Percentiles rank a stretch among this genome's conserved stretches.
phyloP scores from a whole-genome alignment of 2,888 invertebrate species.

The Chrysolina americana region DNA sequence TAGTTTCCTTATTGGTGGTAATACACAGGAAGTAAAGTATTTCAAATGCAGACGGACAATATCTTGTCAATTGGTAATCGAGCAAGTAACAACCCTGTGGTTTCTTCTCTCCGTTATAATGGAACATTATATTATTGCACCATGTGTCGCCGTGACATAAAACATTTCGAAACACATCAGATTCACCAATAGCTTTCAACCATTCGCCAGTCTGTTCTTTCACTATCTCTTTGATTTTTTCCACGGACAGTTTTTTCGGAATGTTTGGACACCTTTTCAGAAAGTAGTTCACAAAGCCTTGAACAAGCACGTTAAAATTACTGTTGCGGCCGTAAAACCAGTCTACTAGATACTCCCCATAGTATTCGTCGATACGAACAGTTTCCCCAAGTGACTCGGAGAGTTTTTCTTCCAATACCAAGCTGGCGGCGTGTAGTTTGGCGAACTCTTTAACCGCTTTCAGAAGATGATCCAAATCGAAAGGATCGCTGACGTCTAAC shows the following conservation, averaged over 20 bases:
- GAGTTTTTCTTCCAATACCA: not conserved
- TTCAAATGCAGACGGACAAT: not conserved
- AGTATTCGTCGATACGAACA: not conserved
- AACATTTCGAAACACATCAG: not conserved
- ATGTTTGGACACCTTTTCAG: not conserved
- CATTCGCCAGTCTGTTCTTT: not conserved
- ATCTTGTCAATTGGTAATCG: not conserved
- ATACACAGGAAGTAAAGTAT: not conserved
- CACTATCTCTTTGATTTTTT: not conserved
- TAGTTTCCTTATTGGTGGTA: slow-evolving; percentile 20
- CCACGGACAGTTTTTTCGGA: not conserved
- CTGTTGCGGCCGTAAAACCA: not conserved
- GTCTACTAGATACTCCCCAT: not conserved
- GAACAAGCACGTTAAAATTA: not conserved
- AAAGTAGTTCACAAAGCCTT: not conserved
- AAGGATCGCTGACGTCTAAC: not conserved
- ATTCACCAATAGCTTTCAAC: not conserved
- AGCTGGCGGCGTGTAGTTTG: slow-evolving; percentile 2
- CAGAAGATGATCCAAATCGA: not conserved
- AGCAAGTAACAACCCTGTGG: not conserved
- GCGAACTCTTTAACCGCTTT: not conserved
- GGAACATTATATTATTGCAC: slow-evolving; percentile 15
- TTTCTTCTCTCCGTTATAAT: too few relatives aligned
- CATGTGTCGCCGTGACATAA: slow-evolving; percentile 1
- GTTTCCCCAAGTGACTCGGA: not conserved